Conservation (phyloP, 2,113 vertebrate genomes). For the Macquaria australasica region DNA sequence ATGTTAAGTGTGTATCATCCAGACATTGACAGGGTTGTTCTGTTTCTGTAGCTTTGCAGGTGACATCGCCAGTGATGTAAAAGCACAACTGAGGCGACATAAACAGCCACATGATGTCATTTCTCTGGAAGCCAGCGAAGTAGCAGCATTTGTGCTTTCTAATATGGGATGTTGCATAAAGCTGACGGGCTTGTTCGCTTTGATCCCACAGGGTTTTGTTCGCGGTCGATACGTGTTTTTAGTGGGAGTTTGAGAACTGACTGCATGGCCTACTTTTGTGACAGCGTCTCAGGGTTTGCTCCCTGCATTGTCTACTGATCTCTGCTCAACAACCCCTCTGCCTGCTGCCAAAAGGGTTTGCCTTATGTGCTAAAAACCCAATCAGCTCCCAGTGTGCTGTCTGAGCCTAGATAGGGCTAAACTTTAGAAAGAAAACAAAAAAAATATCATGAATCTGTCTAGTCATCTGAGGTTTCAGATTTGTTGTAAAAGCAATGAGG, state of each 20-base stretch:
- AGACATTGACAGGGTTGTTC: not conserved
- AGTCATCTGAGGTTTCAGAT: constrained; percentile 21
- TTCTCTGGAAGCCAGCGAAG: constrained; percentile 3
- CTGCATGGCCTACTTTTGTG: constrained; percentile 60
- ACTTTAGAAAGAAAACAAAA: not conserved
- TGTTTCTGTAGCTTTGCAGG: not conserved
- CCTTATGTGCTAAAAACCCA: constrained; percentile 13
- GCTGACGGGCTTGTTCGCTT: constrained; percentile 13
- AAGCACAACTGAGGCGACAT: not conserved
- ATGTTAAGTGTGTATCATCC: not conserved
- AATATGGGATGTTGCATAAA: constrained; percentile 15
- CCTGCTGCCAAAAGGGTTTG: constrained; percentile 20
- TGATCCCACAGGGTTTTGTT: constrained; percentile 44
- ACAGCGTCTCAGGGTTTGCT: constrained; percentile 33
- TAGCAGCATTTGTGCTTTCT: constrained; percentile 13
- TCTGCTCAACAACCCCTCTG: constrained; percentile 25
- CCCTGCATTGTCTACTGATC: constrained; percentile 42
- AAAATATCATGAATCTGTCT: not conserved
- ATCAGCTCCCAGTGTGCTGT: constrained; percentile 6
- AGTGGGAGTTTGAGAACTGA: constrained; percentile 47
- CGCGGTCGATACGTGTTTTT: constrained; percentile 22
- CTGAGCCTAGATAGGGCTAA: not conserved
- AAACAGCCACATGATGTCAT: constrained; percentile 5
- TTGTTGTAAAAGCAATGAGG: constrained; percentile 12
- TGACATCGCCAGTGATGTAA: not conserved